Conservation (phyloP, 2,113 vertebrate species). For the Benitochromis conjunctus region DNA sequence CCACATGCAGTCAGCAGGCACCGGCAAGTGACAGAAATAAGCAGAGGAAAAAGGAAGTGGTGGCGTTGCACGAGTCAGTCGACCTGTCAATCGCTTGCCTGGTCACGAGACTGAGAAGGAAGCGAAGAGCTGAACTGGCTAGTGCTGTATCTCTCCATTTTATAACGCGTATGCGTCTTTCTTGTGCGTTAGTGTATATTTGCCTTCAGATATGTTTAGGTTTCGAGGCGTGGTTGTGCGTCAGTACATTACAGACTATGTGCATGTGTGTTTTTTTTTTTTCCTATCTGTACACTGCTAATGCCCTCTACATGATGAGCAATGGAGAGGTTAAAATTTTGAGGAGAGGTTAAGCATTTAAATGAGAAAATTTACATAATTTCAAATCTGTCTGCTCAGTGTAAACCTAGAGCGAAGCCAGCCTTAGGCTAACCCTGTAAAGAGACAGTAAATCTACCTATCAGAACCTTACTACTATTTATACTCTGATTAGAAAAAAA, state of each 20-base stretch:
- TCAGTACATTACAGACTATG: not conserved
- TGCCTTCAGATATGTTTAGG: not conserved
- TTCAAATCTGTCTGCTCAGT: not conserved
- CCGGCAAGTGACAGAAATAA: conserved; percentile 42
- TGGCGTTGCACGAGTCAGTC: conserved; percentile 1
- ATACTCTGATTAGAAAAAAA: not conserved
- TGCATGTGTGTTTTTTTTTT: not conserved
- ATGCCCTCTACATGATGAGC: not conserved
- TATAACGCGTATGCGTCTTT: not conserved
- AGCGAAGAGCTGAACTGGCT: not conserved
- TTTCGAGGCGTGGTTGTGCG: conserved; percentile 12
- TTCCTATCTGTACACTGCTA: not conserved
- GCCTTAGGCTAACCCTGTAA: not conserved
- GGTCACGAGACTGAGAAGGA: conserved; percentile 34
- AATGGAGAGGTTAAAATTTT: not conserved
- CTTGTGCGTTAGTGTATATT: not conserved
- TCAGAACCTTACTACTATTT: not conserved
- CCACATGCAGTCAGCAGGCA: conserved; percentile 35
- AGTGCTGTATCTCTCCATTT: not conserved
- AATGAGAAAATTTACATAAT: not conserved
- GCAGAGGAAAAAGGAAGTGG: conserved; percentile 49
- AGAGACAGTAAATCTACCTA: not conserved
- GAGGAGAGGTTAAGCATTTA: not conserved
- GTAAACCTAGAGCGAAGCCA: not conserved
- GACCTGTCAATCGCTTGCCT: not conserved